Evolutionary conservation across 1,140 invertebrate genomes (phyloP).

Genomic region (Lasaia peninsularis): DNA sequence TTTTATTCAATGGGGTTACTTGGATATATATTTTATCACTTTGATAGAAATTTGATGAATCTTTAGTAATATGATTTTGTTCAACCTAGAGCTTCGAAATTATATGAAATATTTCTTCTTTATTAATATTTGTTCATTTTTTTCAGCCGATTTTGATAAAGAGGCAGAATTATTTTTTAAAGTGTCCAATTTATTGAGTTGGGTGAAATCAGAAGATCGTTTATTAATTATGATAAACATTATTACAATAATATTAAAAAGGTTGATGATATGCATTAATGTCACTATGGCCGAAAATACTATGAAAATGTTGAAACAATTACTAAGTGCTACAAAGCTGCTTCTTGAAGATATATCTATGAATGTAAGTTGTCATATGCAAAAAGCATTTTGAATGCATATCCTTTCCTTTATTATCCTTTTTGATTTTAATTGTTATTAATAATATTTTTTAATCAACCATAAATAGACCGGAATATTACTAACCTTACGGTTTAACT

Average conservation of each 20-base stretch:
- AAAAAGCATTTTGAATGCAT: too few species aligned
- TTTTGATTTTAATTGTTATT: not conserved
- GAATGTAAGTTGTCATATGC: constrained; percentile 38
- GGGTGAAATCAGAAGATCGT: constrained; percentile 13
- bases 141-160: constrained; percentile 31
- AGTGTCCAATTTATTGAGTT: constrained; percentile 11
- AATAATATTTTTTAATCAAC: not conserved
- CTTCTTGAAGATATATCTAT: constrained; percentile 15
- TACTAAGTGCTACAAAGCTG: not conserved
- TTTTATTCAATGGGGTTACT: constrained; percentile 41
- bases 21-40: constrained; percentile 41
- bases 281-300: constrained; percentile 2
- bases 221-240: constrained; percentile 10
- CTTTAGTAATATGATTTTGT: constrained; percentile 72
- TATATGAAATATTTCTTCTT: not conserved
- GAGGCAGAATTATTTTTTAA: constrained; percentile 28
- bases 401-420: too few species aligned
- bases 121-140: not conserved
- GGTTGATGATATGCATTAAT: constrained; percentile 6
- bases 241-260: constrained; percentile 6
- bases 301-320: not conserved
- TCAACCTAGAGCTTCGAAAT: constrained; percentile 9
- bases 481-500: too few species aligned
- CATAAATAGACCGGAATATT: too few species aligned
- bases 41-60: constrained; percentile 46